Conservation (phyloP, 2,888 invertebrate genomes). For the Morinoia aosen region DNA sequence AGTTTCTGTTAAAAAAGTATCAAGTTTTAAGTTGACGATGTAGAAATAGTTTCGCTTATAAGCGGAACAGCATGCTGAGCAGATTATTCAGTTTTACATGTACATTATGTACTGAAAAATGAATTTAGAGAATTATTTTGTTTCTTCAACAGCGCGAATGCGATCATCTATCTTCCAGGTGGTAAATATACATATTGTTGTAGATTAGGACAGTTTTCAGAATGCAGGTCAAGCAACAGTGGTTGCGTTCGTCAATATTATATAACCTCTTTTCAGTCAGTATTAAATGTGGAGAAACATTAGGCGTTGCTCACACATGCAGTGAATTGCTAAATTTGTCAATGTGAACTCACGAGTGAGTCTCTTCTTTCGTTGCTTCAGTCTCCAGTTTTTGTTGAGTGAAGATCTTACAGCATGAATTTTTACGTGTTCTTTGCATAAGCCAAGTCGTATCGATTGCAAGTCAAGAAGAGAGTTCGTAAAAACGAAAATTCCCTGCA, state of each 20-base stretch:
- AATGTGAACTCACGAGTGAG: neutral
- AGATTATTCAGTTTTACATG: no score
- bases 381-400: neutral
- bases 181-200: neutral
- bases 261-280: neutral
- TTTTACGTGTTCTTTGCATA: neutral
- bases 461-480: neutral
- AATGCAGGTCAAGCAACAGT: neutral
- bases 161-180: neutral
- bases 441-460: neutral
- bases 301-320: neutral
- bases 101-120: no score
- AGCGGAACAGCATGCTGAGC: no score
- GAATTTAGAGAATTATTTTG: no score
- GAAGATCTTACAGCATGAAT: neutral
- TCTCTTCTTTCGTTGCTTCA: neutral
- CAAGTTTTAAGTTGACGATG: no score
- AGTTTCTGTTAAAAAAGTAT: no score
- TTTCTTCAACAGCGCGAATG: neutral
- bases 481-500: neutral
- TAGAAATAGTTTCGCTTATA: no score
- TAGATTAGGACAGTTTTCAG: neutral
- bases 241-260: neutral
- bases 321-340: neutral
- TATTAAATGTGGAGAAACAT: neutral